phyloP scores from a whole-genome alignment of 2,113 vertebrate genomes.

The Thamnophis sirtalis region DNA sequence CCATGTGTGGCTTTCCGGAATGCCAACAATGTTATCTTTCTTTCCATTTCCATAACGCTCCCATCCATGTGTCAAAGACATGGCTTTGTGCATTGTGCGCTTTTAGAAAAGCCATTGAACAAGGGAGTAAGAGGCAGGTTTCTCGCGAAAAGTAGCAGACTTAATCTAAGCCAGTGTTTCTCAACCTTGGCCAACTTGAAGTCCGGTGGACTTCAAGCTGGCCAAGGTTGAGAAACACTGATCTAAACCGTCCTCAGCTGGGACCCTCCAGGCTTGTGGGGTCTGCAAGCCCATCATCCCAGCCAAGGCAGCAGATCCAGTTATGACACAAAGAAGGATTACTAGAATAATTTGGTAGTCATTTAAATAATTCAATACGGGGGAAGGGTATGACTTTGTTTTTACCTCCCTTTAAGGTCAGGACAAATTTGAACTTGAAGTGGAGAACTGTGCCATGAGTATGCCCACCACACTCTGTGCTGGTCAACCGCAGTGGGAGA shows the following conservation, averaged over 20 bases:
- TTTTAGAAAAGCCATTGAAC: neutral
- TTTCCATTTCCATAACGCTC: slow-evolving; percentile 35
- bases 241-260: neutral
- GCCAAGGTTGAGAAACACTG: too few relatives aligned
- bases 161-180: too few relatives aligned
- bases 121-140: neutral
- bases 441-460: neutral
- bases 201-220: too few relatives aligned
- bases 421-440: neutral
- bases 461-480: neutral
- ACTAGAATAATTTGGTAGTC: neutral
- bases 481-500: neutral
- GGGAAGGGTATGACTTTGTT: neutral
- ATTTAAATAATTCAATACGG: neutral
- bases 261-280: neutral
- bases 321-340: neutral
- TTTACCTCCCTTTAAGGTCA: neutral
- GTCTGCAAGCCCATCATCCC: neutral
- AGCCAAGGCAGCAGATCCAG: neutral
- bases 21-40: slow-evolving; percentile 51
- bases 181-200: too few relatives aligned
- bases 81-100: slow-evolving; percentile 3
- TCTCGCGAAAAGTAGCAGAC: neutral
- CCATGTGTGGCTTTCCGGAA: slow-evolving; percentile 24
- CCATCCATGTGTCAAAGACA: slow-evolving; percentile 23